A percentile compares a stretch with the other conserved stretches of the same genome.
Conservation (phyloP, 2,888 invertebrate species). For the Strigamia crassipes region DNA sequence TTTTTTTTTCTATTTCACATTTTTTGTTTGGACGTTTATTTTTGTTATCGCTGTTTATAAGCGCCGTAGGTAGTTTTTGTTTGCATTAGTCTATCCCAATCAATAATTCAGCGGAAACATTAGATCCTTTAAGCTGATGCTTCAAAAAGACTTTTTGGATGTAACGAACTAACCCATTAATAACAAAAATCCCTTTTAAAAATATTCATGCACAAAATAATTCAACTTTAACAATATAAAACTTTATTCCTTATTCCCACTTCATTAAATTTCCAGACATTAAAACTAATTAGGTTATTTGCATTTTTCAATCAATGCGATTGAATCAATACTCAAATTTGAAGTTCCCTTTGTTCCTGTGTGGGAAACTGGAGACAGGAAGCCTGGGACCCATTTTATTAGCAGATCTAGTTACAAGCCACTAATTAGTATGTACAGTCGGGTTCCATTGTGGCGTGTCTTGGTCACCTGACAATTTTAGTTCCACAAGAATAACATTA, state of each 20-base stretch:
- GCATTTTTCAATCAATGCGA: background rate
- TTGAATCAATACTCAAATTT: background rate
- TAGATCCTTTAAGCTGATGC: background rate
- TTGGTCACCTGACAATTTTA: background rate
- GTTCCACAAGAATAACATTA: background rate
- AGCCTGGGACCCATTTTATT: background rate
- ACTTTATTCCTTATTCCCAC: no score
- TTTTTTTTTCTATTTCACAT: background rate
- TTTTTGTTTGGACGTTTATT: no score
- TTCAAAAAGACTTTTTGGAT: background rate
- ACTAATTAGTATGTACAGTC: background rate
- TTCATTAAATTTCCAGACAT: background rate
- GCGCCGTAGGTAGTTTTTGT: background rate
- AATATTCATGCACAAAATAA: no score
- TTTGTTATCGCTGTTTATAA: background rate
- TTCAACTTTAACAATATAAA: no score
- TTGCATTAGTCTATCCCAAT: background rate
- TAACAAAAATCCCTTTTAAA: no score
- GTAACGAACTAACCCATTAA: no score
- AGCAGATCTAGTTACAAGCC: background rate
- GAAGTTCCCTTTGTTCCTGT: background rate
- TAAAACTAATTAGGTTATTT: background rate
- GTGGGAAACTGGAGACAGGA: background rate
- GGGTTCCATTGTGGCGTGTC: background rate
- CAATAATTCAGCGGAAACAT: background rate